Conservation (phyloP, 1,140 invertebrate species). For the Samia ricini region DNA sequence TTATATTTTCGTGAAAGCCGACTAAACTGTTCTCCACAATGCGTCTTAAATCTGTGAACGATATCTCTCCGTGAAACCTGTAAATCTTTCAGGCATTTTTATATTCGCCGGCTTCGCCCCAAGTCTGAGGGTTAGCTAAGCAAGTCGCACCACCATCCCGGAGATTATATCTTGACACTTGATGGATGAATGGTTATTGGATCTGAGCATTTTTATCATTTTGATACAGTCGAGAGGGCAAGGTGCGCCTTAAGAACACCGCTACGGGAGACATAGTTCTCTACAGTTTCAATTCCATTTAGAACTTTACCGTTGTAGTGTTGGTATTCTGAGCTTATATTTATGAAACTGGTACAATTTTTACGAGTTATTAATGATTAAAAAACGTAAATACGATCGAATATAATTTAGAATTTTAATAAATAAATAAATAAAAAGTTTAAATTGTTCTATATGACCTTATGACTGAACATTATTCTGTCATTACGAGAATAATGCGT, state of each 20-base stretch:
- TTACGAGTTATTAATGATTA: no score
- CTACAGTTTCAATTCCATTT: constrained; percentile 1
- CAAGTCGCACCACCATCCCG: constrained; percentile 58
- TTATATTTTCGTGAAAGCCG: neutral
- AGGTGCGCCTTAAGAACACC: constrained; percentile 27
- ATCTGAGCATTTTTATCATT: constrained; percentile 79
- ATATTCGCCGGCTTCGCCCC: constrained; percentile 61
- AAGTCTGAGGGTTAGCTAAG: constrained; percentile 59
- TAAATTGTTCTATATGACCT: no score
- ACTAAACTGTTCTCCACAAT: constrained; percentile 32
- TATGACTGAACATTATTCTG: no score
- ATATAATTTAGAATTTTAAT: no score
- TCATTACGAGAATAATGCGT: no score
- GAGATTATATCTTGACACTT: constrained; percentile 79
- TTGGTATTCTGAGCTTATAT: neutral
- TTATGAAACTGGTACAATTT: no score
- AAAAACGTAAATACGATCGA: no score
- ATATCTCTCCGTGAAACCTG: constrained; percentile 64
- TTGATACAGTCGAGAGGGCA: constrained; percentile 68
- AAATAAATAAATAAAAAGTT: no score
- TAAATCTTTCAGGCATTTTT: constrained; percentile 75
- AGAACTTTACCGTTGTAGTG: neutral
- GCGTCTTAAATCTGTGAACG: constrained; percentile 60
- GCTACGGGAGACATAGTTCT: constrained; percentile 35
- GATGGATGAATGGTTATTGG: constrained; percentile 80